Percentiles rank a stretch among this genome's conserved stretches.
phyloP scores from a whole-genome alignment of 2,797 vertebrate species.

The Pyrocephalus nanus region DNA sequence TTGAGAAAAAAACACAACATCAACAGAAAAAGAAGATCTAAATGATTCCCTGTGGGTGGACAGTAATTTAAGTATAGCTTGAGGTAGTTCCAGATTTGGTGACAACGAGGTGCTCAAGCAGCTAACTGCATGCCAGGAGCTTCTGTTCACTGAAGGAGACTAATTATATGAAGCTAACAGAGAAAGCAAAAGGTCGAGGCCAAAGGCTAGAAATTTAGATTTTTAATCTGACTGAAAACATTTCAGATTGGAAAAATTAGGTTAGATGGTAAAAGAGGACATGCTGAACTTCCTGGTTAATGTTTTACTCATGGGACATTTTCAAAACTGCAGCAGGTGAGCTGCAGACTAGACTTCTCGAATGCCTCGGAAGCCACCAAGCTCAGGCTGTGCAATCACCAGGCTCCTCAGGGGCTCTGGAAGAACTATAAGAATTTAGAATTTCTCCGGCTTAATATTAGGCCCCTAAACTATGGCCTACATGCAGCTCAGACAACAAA shows the following conservation, averaged over 20 bases:
- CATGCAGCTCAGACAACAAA: not conserved
- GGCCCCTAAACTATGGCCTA: not conserved
- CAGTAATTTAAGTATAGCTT: constrained; percentile 11
- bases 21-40: not conserved
- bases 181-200: not conserved
- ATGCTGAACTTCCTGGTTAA: not conserved
- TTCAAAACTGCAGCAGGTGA: not conserved
- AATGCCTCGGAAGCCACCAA: not conserved
- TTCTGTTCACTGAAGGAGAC: not conserved
- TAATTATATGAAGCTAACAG: not conserved
- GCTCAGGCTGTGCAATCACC: not conserved
- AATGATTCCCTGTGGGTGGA: not conserved
- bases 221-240: not conserved
- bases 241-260: not conserved
- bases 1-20: not conserved
- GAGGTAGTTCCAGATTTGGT: not conserved
- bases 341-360: not conserved
- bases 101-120: not conserved
- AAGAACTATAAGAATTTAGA: not conserved
- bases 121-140: not conserved
- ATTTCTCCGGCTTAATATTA: not conserved
- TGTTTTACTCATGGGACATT: not conserved
- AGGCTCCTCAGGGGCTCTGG: not conserved
- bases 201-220: not conserved
- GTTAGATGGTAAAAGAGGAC: not conserved